These are phyloP conservation scores for Bactericera cockerelli DNA, from an alignment of 1,140 invertebrate genomes.

Conservation along the genomic window DNA sequence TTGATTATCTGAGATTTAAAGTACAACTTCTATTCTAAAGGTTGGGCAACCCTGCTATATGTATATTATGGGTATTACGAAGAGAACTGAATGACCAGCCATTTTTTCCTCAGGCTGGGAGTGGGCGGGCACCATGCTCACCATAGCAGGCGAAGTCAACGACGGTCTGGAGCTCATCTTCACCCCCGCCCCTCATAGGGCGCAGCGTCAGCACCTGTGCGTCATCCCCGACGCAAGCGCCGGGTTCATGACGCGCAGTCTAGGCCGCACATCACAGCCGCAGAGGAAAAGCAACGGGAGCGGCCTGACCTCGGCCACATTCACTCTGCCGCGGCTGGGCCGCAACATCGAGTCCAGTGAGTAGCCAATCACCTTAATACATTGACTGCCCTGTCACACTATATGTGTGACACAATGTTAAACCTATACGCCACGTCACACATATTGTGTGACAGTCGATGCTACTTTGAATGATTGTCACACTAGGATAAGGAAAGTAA, in stretches of 20 bases:
- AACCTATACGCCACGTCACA: no score
- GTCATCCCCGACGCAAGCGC: conserved; percentile 10
- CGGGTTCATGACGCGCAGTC: conserved; percentile 11
- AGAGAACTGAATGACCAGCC: no score
- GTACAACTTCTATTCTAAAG: no score
- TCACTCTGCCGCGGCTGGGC: conserved; percentile 10
- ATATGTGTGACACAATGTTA: no score
- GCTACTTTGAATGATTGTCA: no score
- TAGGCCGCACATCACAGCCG: conserved; percentile 3
- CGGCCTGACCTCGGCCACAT: not conserved
- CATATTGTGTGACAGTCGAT: no score
- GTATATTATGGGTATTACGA: no score
- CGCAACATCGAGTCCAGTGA: conserved; percentile 8
- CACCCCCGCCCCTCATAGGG: conserved; percentile 20
- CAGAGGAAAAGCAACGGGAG: not conserved
- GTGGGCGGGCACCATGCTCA: conserved; percentile 45
- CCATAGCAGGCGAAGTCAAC: conserved; percentile 33
- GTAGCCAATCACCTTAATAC: no score
- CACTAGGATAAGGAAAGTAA: no score
- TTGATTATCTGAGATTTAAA: no score
- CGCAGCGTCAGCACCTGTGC: conserved; percentile 18
- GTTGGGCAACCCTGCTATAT: no score
- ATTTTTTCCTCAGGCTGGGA: conserved; percentile 29
- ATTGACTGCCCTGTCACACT: no score
- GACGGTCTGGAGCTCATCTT: conserved; percentile 28